Base-by-base conservation (phyloP, 2,888 invertebrate genomes). In the Cataglyphis albicans region DNA sequence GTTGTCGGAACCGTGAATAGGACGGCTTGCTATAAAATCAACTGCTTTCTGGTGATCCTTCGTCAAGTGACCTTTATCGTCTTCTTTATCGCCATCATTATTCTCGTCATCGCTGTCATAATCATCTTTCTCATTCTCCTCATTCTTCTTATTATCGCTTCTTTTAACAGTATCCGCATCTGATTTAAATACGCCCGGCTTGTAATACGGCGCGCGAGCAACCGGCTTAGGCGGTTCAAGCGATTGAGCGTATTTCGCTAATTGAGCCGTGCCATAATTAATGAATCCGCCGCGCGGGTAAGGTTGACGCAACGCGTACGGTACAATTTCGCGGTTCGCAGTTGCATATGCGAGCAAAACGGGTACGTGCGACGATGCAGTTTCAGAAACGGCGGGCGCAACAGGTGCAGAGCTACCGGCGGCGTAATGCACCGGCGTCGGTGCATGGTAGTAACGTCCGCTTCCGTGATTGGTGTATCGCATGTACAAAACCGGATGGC, bases 401-500 rank as follows among this genome's bases (percentile, higher is more conserved):
- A 90, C 91, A 89, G 91, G 91, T 90, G 85, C 83, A 76, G 74
- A 74, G 68, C 68, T 82, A 41, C 73, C 85, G 72, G 90, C 85
- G 68, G 91, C 86, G 86, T 92, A 93, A 70, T 88, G 91, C 76
- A 91, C 86, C 41, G 90, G 86, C 75, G 89, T 87, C 44, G 93
- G 78, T 59, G 90, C 84, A 72, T 89, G 89, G 86, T 92, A 91
- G 86, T 91, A 90, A 32, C 85, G 82, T 67, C 90, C 89, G 44
- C 87, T 92, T 73, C 92, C 92, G 82, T 93, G 93, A 90, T 92
- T 92, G 83, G 92, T 92, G 86, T 93, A 94, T 64, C 87, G 94
- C 64, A 92, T 88, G 86, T 90, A 93, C 48, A 93, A 92, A 3
- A 91, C 92, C 63, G 93, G 94, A 76, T 88, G 86, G 29, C 91